Conservation (phyloP, 2,113 vertebrate genomes). For the Gymnarchus niloticus region DNA sequence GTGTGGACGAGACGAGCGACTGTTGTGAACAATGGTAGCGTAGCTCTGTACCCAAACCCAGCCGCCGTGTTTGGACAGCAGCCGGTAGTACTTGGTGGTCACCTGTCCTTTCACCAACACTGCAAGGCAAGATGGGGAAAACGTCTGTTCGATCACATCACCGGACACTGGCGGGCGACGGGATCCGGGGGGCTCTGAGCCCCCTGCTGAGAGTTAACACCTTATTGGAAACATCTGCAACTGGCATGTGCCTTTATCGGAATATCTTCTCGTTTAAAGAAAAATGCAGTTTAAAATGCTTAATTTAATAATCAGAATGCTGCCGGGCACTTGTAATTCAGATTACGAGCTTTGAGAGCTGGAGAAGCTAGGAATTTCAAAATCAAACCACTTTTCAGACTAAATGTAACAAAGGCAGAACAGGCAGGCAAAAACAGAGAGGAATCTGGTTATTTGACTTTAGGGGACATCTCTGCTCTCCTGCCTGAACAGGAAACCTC, state of each 20-base stretch:
- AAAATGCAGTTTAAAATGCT: background rate
- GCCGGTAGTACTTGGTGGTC: slow-evolving; percentile 88
- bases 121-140: slow-evolving; percentile 42
- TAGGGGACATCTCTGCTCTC: background rate
- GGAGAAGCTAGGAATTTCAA: background rate
- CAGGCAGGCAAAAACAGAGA: background rate
- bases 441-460: background rate
- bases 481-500: background rate
- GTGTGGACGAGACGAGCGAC: slow-evolving; percentile 88
- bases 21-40: slow-evolving; percentile 91
- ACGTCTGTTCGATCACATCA: background rate
- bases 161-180: no score
- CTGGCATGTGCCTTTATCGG: background rate
- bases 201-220: background rate
- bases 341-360: background rate
- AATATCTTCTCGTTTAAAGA: background rate
- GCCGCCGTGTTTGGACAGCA: slow-evolving; percentile 84
- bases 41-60: slow-evolving; percentile 97
- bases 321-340: background rate
- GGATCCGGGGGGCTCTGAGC: no score
- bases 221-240: background rate
- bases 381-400: background rate
- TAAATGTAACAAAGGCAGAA: background rate
- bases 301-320: background rate
- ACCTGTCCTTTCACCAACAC: slow-evolving; percentile 92